These are phyloP conservation scores for Ericerus pela DNA, from an alignment of 1,140 invertebrate genomes.

Conservation along the genomic window DNA sequence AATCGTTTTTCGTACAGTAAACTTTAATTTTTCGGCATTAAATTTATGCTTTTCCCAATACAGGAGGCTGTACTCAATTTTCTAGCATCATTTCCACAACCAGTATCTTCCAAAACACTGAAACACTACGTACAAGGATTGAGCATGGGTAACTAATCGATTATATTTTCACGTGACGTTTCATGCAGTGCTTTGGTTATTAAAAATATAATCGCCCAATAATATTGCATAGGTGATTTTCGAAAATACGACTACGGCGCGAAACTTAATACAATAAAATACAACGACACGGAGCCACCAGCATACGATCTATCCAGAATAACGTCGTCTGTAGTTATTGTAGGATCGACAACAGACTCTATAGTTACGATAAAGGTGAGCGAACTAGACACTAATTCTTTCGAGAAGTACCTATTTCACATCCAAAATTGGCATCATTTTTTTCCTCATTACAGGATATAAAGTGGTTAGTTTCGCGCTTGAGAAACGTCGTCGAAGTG, in stretches of 20 bases:
- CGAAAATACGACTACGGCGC: constrained; percentile 25
- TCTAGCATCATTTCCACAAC: constrained; percentile 16
- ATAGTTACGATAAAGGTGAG: constrained; percentile 10
- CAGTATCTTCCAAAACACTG: constrained; percentile 15
- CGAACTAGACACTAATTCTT: no score
- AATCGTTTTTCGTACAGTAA: no score
- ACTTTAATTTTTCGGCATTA: no score
- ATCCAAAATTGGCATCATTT: no score
- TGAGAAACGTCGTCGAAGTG: constrained; percentile 13
- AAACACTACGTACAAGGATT: constrained; percentile 17
- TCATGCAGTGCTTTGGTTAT: not conserved
- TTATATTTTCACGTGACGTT: not conserved
- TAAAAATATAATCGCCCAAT: not conserved
- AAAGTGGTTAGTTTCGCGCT: constrained; percentile 9
- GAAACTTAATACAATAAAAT: constrained; percentile 35
- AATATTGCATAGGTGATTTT: constrained; percentile 21
- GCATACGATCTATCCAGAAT: constrained; percentile 43
- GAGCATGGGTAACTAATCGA: not conserved
- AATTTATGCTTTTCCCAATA: no score
- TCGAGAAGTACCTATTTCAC: no score
- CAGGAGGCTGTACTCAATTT: constrained; percentile 15
- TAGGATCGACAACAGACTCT: constrained; percentile 50
- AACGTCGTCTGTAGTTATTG: constrained; percentile 45
- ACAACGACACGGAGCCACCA: constrained; percentile 37
- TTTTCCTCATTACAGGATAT: constrained; percentile 16